Percentiles rank a stretch among this genome's conserved stretches.
Evolutionary conservation across 1,140 invertebrate genomes (phyloP).

Genomic region (Temnothorax nylanderi): DNA sequence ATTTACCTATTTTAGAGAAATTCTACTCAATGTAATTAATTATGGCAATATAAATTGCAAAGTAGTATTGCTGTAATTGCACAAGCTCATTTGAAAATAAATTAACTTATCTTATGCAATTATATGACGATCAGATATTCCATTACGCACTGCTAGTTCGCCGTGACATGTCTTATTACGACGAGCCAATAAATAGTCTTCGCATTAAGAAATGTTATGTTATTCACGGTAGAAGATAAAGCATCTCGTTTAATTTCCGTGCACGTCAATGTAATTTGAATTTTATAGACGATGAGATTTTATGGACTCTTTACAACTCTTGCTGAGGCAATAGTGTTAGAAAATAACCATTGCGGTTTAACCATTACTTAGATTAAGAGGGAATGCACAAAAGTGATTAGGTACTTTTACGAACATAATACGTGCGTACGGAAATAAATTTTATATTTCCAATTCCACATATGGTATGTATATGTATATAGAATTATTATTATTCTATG

Average conservation of each 20-base stretch:
- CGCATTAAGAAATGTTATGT: background rate
- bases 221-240: background rate
- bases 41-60: background rate
- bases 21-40: background rate
- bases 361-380: background rate
- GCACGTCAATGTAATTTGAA: constrained; percentile 10
- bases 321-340: background rate
- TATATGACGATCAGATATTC: background rate
- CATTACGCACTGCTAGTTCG: background rate
- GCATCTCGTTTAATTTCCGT: background rate
- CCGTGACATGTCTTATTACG: background rate
- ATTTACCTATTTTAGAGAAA: background rate
- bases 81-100: background rate
- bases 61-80: background rate
- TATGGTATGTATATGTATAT: background rate
- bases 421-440: background rate
- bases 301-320: background rate
- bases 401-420: background rate
- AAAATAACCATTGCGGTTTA: background rate
- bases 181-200: constrained; percentile 20
- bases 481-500: background rate
- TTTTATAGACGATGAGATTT: constrained; percentile 13
- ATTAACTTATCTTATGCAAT: constrained; percentile 6
- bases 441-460: background rate
- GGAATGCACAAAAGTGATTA: background rate